A percentile compares a stretch with the other conserved stretches of the same genome.
phyloP scores from a whole-genome alignment of 2,113 vertebrate species.

The Leptobrachium ailaonicum region DNA sequence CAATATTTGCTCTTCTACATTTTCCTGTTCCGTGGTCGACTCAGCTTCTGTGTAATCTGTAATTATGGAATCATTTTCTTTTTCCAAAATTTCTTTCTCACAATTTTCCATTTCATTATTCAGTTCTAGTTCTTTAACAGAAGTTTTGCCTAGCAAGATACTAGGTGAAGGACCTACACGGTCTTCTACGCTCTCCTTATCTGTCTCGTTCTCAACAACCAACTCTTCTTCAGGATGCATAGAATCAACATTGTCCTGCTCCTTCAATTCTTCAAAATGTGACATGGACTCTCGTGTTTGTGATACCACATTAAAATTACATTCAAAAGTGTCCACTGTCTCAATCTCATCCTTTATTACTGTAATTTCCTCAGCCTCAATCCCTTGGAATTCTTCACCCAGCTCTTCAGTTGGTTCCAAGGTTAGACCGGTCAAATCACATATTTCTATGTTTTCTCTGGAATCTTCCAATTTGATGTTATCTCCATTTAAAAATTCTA shows the following conservation, averaged over 20 bases:
- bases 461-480: background rate
- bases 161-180: background rate
- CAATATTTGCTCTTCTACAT: too few species aligned
- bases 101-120: background rate
- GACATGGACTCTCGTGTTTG: background rate
- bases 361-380: background rate
- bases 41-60: background rate
- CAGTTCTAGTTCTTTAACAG: background rate
- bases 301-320: background rate
- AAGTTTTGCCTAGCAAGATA: background rate
- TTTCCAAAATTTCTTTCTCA: background rate
- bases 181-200: background rate
- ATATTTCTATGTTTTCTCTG: background rate
- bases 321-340: background rate
- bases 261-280: background rate
- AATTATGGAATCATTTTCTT: background rate
- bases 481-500: background rate
- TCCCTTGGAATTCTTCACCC: background rate
- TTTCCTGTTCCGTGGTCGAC: too few species aligned
- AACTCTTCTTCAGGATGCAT: background rate
- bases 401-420: background rate
- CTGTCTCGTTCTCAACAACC: background rate
- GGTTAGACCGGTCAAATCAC: background rate
- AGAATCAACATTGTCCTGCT: background rate
- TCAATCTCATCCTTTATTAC: background rate